Evolutionary conservation across 2,888 invertebrate genomes (phyloP).

Genomic region (Ectemnius continuus): DNA sequence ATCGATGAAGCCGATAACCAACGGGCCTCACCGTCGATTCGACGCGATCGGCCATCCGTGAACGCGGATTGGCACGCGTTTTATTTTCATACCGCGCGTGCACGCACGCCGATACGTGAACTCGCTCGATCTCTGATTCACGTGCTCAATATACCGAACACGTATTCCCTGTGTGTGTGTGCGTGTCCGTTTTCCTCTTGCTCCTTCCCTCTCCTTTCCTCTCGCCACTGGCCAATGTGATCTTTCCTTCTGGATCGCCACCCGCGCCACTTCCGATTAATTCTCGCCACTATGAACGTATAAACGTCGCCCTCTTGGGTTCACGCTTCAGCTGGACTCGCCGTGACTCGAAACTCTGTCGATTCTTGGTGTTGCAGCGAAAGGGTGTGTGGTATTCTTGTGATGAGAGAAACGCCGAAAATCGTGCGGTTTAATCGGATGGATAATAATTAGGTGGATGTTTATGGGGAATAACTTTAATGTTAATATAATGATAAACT

Average conservation of each 20-base stretch:
- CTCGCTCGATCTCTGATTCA: constrained; percentile 5
- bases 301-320: background rate
- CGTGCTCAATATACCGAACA: constrained; percentile 9
- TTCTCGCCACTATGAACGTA: background rate
- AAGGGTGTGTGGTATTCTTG: no score
- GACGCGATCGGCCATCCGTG: constrained; percentile 44
- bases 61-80: constrained; percentile 52
- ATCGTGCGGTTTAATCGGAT: no score
- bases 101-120: constrained; percentile 23
- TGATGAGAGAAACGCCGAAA: no score
- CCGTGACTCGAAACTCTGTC: background rate
- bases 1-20: constrained; percentile 22
- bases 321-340: background rate
- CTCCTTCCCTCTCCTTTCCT: background rate
- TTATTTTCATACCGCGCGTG: constrained; percentile 38
- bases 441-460: no score
- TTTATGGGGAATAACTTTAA: no score
- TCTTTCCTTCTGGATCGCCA: constrained; percentile 10
- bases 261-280: constrained; percentile 8
- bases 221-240: constrained; percentile 20
- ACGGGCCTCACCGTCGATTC: constrained; percentile 9
- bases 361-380: no score
- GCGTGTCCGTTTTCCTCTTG: background rate
- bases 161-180: background rate
- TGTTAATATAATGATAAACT: no score